Base-by-base conservation (phyloP, 1,140 invertebrate genomes). In the Pseudomyrmex flavicornis region DNA sequence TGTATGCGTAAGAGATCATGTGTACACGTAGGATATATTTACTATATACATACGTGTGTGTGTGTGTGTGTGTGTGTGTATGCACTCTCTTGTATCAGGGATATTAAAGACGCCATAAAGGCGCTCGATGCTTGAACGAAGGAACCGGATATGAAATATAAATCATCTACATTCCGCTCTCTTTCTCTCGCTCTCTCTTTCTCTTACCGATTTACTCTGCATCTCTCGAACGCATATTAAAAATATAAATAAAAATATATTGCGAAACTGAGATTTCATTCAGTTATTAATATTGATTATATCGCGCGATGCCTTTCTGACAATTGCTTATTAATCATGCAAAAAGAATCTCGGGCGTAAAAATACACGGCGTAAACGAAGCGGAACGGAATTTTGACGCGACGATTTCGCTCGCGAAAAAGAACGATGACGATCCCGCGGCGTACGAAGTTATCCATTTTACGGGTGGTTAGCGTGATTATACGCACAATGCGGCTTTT, bases 381-480 rank as follows among this genome's bases (percentile, higher is more conserved):
- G 15, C 82, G 15, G 82, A 75, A 74, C 10, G 54, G 48, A 68
- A 82, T 80, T 35, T 20, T 72, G 12, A 22, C 15, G 70, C 72
- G 72, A 80, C 54, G 35, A 35, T 35, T 35, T 35, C 5, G 35
- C 35, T 35, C 35, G 35, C 76, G 54, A 26, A 66, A 79, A 85
- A 74, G 62, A 63, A 82, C 72, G 56, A 83, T 72, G 65, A 68
- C 58, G 59, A 59, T 65, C 59, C 20, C n/a, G 22, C n/a, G 22
- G 76, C 76, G 48, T 70, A 70, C 77, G 68, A 83, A 87, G 76
- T 82, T 85, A 87, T 82, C 82, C 73, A 68, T 88, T 88, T 91
- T 89, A 90, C 82, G 91, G 80, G 79, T 88, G 90, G 90, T 92
- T 92, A 92, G 92, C 91, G 92, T 90, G 91, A 92, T 93, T 92